These are phyloP conservation scores for Epinotia bilunana DNA, from an alignment of 2,888 invertebrate genomes.

Conservation along the genomic window DNA sequence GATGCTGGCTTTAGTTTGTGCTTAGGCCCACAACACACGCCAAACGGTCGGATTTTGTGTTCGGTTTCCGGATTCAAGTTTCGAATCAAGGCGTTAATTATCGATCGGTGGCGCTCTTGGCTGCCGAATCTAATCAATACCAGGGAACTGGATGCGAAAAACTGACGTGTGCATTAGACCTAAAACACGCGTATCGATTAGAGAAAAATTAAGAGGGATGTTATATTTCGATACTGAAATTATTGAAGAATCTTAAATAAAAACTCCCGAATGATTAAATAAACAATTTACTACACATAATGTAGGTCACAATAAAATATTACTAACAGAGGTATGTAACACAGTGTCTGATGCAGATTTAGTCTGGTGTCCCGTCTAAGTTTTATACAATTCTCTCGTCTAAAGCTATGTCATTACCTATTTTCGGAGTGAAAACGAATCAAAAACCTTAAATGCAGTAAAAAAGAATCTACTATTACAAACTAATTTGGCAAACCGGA, in stretches of 20 bases:
- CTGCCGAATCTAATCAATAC: not conserved
- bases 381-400: slow-evolving; percentile 52
- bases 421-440: slow-evolving; percentile 47
- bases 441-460: slow-evolving; percentile 64
- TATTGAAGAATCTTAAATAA: slow-evolving; percentile 49
- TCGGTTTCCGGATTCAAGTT: not conserved
- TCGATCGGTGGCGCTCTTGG: not conserved
- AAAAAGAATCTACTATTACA: slow-evolving; percentile 57
- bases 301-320: slow-evolving; percentile 84
- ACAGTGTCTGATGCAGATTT: slow-evolving; percentile 80
- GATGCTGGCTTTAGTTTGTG: no score
- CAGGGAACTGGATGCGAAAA: no score
- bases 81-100: not conserved
- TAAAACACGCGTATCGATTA: not conserved
- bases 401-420: slow-evolving; percentile 42
- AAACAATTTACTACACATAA: slow-evolving; percentile 85
- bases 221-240: no score
- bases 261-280: slow-evolving; percentile 78
- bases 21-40: no score
- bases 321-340: slow-evolving; percentile 78
- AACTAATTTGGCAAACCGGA: slow-evolving; percentile 80
- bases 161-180: not conserved
- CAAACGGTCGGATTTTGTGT: not conserved
- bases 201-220: not conserved
- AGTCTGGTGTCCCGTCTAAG: slow-evolving; percentile 60